phyloP scores from a whole-genome alignment of 2,888 invertebrate genomes.

The Sepiola atlantica region DNA sequence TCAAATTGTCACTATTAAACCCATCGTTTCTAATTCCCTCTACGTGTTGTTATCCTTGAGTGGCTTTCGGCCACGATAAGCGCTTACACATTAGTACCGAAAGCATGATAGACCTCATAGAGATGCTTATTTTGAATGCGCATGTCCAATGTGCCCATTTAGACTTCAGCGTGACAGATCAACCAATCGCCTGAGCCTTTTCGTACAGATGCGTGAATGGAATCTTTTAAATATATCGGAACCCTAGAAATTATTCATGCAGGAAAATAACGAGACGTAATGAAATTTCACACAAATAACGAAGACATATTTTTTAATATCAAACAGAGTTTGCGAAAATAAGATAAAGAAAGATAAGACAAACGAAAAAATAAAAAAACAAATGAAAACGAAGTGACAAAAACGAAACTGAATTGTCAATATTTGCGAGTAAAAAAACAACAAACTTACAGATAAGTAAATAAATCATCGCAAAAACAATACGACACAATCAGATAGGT shows the following conservation, averaged over 20 bases:
- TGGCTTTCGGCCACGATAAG: too few species aligned
- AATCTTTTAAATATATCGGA: too few species aligned
- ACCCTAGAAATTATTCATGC: not conserved
- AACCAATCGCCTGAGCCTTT: too few species aligned
- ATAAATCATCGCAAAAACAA: not conserved
- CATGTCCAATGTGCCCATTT: too few species aligned
- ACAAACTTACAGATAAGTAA: not conserved
- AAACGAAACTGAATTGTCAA: not conserved
- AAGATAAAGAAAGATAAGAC: not conserved
- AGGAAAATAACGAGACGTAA: not conserved
- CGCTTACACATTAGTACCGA: too few species aligned
- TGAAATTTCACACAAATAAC: not conserved
- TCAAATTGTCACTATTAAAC: too few species aligned
- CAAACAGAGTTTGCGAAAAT: slow-evolving; percentile 16
- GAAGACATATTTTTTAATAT: not conserved
- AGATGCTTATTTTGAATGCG: too few species aligned
- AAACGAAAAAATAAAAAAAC: not conserved
- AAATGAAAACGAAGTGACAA: not conserved
- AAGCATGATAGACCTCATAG: too few species aligned
- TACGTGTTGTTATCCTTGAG: too few species aligned
- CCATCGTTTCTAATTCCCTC: too few species aligned
- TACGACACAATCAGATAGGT: not conserved
- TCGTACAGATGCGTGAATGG: too few species aligned
- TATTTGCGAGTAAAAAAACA: not conserved
- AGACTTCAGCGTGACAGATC: too few species aligned